A percentile compares a stretch with the other conserved stretches of the same genome.
phyloP scores from a whole-genome alignment of 2,797 vertebrate genomes.

The Garrulus glandarius region DNA sequence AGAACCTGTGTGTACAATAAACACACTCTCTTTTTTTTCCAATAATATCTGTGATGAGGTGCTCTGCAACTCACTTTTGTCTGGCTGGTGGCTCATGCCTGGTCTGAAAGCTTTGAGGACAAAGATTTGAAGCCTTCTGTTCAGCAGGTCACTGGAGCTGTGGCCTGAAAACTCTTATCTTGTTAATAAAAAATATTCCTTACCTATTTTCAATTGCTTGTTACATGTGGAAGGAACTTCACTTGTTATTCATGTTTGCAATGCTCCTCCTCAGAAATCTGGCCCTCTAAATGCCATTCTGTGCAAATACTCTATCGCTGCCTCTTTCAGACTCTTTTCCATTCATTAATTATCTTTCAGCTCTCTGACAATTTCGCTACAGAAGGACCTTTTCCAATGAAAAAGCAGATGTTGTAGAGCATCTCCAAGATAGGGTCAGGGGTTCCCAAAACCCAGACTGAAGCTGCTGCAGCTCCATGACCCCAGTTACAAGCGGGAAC shows the following conservation, averaged over 20 bases:
- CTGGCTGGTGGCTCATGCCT: not conserved
- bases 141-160: not conserved
- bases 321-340: conserved; percentile 13
- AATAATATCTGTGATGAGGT: not conserved
- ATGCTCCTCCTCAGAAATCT: not conserved
- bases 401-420: not conserved
- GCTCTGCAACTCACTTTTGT: not conserved
- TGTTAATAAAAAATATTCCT: not conserved
- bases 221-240: not conserved
- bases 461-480: not conserved
- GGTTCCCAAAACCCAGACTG: not conserved
- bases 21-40: not conserved
- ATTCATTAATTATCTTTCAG: conserved; percentile 38
- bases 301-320: not conserved
- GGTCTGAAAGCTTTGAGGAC: not conserved
- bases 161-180: not conserved
- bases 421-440: not conserved
- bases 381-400: not conserved
- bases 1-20: not conserved
- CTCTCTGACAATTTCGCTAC: conserved; percentile 5
- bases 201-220: not conserved
- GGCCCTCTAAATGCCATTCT: conserved; percentile 37
- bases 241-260: not conserved
- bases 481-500: not conserved
- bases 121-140: not conserved